Evolutionary conservation across 2,797 vertebrate species (phyloP), one percentile per base, ranked within the genome.

Genomic region (Manis crassicaudata): DNA sequence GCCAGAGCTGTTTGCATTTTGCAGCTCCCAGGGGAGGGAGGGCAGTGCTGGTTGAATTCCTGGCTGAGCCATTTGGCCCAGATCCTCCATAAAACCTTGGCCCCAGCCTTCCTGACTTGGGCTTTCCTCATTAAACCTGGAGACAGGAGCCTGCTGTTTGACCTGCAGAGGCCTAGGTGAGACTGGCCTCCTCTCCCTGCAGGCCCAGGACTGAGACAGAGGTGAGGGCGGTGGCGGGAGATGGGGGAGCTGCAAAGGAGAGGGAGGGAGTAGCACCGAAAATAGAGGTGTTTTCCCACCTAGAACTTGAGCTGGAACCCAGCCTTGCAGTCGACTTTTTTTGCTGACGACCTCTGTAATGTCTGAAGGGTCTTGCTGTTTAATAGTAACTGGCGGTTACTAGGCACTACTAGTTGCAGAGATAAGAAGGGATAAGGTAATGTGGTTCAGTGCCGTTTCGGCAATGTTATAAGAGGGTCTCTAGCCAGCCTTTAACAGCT

Each of bases 21-120:
- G 97, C 77, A 70, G 96, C 93, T 96, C 97, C 76, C 93, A 8
- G 20, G 94, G 86, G 97, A 93, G 17, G 76, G 72, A 63, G 75
- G 84, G 92, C 85, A 58, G 46, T 4, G 80, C 82, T 82, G 81
- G 94, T 37, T 93, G 96, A 83, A 96, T 96, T 97, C 94, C 91
- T 96, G 96, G 92, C 85, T 46, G 67, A 93, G 92, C 89, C 91
- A 62, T 85, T 97, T 94, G 96, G 96, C 96, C 90, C 92, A 80
- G 50, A 93, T 90, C 90, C 89, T 60, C 96, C 93, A 97, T 97
- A 97, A 98, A 97, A 97, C 58, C 56, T 87, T 5, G 18, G 95
- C 92, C 88, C 93, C 93, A 93, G 97, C 56, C 94, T 97, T 89
- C 92, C 93, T 95, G 95, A 94, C 93, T 92, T 96, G 95, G 73